Conservation (phyloP, 1,140 invertebrate species). For the Charaxes varanes region DNA sequence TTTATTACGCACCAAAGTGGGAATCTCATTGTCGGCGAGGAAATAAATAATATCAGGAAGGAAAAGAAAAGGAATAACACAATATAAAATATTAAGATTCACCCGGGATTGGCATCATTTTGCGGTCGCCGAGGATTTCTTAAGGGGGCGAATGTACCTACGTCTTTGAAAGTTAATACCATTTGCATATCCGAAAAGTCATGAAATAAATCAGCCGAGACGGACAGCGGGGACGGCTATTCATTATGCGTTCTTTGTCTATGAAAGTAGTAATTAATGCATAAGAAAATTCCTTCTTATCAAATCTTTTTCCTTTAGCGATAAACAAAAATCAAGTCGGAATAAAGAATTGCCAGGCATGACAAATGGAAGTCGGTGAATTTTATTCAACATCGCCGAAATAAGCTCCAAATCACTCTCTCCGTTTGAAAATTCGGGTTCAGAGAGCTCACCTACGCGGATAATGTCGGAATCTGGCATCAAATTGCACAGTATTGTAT, state of each 20-base stretch:
- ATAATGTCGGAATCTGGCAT: conserved; percentile 56
- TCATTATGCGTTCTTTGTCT: conserved; percentile 65
- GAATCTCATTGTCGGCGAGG: conserved; percentile 69
- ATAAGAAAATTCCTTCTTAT: too few species aligned
- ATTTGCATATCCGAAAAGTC: conserved; percentile 73
- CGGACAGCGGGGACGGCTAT: conserved; percentile 61
- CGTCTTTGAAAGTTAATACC: conserved; percentile 71
- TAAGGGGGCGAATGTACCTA: conserved; percentile 53
- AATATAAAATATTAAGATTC: conserved; percentile 74
- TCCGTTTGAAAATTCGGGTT: conserved; percentile 43
- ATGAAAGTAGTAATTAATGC: conserved; percentile 56
- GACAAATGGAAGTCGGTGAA: conserved; percentile 13
- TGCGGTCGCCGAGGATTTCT: conserved; percentile 60
- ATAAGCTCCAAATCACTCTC: conserved; percentile 52
- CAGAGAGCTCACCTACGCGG: conserved; percentile 47
- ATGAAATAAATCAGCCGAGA: conserved; percentile 72
- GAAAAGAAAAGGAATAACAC: conserved; percentile 71
- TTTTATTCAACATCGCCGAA: conserved; percentile 29
- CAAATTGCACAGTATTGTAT: conserved; percentile 69
- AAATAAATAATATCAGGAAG: conserved; percentile 71
- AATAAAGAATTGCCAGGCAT: background rate
- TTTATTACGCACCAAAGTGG: conserved; percentile 71
- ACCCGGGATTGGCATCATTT: conserved; percentile 69
- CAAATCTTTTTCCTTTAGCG: conserved; percentile 10
- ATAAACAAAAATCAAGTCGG: background rate